Percentiles rank a stretch among this genome's conserved stretches.
Conservation (phyloP, 2,113 vertebrate genomes). For the Rhabdomys dilectus region DNA sequence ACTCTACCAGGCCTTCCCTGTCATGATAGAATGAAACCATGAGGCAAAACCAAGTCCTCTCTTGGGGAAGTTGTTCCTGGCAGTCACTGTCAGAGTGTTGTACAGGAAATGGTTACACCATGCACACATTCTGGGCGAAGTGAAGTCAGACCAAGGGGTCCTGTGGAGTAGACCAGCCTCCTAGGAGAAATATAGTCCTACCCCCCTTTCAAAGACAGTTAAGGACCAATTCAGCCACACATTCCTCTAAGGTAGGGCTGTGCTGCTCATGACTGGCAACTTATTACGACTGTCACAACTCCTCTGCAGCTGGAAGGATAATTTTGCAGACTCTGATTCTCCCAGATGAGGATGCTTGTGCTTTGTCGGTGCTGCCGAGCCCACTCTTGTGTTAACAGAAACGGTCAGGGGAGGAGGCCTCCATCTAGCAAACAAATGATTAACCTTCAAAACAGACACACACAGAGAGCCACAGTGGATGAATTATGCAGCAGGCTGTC, state of each 20-base stretch:
- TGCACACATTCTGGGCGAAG: not conserved
- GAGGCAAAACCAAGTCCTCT: not conserved
- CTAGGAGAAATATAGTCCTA: not conserved
- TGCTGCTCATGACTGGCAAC: constrained; percentile 62
- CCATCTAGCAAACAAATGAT: constrained; percentile 70
- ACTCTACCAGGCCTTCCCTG: not conserved
- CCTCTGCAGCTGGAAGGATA: constrained; percentile 77
- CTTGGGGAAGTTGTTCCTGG: not conserved
- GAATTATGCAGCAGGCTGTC: constrained; percentile 39
- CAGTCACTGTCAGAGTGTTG: not conserved
- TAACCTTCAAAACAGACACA: constrained; percentile 76
- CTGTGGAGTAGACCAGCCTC: not conserved
- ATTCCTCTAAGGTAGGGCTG: constrained; percentile 19
- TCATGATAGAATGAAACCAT: not conserved
- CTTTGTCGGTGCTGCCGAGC: constrained; percentile 33
- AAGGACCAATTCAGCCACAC: not conserved
- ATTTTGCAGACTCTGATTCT: constrained; percentile 65
- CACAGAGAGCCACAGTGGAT: constrained; percentile 57
- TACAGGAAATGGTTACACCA: not conserved
- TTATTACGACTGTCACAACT: constrained; percentile 77
- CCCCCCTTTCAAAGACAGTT: not conserved
- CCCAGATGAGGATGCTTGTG: constrained; percentile 73
- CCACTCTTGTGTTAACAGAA: constrained; percentile 64
- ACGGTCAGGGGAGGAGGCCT: constrained; percentile 50
- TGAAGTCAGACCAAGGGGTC: not conserved